Percentiles rank a stretch among this genome's conserved stretches.
These are phyloP conservation scores for Alviniconcha marisindica DNA, from an alignment of 1,140 invertebrate species.

Conservation along the genomic window DNA sequence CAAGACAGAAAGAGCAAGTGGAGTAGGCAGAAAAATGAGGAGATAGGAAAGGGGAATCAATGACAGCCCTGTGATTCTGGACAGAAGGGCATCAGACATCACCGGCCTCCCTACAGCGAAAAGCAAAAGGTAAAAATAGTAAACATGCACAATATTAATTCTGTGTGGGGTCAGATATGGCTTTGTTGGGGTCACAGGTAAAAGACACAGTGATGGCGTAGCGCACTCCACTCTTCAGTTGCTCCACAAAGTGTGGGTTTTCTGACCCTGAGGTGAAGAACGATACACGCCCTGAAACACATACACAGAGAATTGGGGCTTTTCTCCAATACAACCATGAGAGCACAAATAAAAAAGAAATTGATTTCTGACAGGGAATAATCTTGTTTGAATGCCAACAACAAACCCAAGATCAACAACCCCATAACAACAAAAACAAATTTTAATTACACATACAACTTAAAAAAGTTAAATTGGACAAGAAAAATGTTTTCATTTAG, in stretches of 20 bases:
- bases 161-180: constrained; percentile 54
- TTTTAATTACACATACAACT: too few species aligned
- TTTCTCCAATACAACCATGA: too few species aligned
- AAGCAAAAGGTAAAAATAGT: background rate
- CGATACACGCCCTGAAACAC: constrained; percentile 83
- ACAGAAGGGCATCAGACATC: too few species aligned
- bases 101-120: background rate
- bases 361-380: too few species aligned
- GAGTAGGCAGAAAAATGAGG: background rate
- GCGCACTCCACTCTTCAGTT: constrained; percentile 83
- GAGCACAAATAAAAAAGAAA: too few species aligned
- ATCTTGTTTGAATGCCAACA: too few species aligned
- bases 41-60: background rate
- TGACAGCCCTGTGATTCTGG: background rate
- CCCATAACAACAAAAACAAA: too few species aligned
- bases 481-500: too few species aligned
- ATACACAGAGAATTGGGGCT: too few species aligned
- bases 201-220: constrained; percentile 91
- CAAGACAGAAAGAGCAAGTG: background rate
- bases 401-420: too few species aligned
- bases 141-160: constrained; percentile 32
- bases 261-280: constrained; percentile 92
- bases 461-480: too few species aligned
- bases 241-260: constrained; percentile 90
- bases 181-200: constrained; percentile 82